These are phyloP conservation scores for Cebus imitator DNA, from an alignment of 2,113 vertebrate species.

Conservation along the genomic window DNA sequence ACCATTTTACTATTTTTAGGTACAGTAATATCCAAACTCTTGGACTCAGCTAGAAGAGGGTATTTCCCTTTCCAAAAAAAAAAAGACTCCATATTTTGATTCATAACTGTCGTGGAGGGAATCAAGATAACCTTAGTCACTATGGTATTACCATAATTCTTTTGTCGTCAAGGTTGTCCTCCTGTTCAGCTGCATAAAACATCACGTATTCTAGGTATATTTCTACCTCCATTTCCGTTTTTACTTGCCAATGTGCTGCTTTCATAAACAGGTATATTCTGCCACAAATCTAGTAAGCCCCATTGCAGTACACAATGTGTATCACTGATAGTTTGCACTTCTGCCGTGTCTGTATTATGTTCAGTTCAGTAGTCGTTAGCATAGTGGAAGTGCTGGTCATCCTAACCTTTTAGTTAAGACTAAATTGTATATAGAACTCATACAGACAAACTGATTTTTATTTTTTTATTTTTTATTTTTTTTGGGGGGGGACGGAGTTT, in stretches of 20 bases:
- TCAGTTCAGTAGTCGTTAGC: neutral
- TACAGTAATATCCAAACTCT: neutral
- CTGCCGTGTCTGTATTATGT: neutral
- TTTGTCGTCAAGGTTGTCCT: neutral
- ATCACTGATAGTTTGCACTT: neutral
- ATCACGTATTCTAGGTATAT: neutral
- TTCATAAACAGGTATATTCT: neutral
- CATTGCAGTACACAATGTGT: neutral
- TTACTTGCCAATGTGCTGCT: neutral
- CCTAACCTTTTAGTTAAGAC: neutral
- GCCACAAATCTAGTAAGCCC: neutral
- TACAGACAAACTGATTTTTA: neutral
- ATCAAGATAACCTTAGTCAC: neutral
- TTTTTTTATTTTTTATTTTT: no score
- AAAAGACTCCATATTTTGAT: neutral
- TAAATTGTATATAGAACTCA: neutral
- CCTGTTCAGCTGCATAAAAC: neutral
- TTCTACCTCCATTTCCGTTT: constrained; percentile 40
- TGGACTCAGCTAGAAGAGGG: neutral
- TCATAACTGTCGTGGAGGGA: neutral
- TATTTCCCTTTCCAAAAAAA: neutral
- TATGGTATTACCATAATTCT: neutral
- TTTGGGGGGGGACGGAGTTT: no score
- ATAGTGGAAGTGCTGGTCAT: neutral
- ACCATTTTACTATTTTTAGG: neutral